Conservation (phyloP, 2,797 vertebrate species). For the Coranthus polyacanthus region DNA sequence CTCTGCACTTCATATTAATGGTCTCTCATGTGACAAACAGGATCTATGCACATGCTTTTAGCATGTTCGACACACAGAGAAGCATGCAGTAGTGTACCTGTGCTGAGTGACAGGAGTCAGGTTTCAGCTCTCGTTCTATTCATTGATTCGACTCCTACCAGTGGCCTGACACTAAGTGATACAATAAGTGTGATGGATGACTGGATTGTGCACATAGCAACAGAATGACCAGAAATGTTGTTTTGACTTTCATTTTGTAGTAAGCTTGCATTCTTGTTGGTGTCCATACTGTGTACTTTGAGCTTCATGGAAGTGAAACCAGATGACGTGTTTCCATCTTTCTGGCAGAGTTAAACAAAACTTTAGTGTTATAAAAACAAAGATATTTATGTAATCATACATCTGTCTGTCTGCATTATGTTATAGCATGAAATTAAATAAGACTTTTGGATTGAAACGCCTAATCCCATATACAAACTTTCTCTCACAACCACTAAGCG, state of each 20-base stretch:
- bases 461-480: no score
- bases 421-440: background rate
- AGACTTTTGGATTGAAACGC: background rate
- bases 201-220: constrained; percentile 24
- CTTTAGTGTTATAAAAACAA: background rate
- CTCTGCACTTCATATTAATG: constrained; percentile 39
- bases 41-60: constrained; percentile 52
- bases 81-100: constrained; percentile 29
- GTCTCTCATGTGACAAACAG: constrained; percentile 23
- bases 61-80: constrained; percentile 19
- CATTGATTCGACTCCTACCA: constrained; percentile 65
- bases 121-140: constrained; percentile 57
- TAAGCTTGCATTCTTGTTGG: constrained; percentile 13
- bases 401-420: no score
- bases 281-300: background rate
- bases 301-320: background rate
- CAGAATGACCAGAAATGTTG: constrained; percentile 42
- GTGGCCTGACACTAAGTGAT: constrained; percentile 56
- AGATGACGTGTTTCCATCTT: background rate
- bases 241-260: constrained; percentile 39
- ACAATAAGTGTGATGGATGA: constrained; percentile 57
- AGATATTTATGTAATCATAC: background rate
- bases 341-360: background rate
- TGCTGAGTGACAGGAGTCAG: constrained; percentile 53
- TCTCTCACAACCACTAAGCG: no score